phyloP scores from a whole-genome alignment of 2,888 invertebrate genomes.

The Cosmorhoe ocellata region DNA sequence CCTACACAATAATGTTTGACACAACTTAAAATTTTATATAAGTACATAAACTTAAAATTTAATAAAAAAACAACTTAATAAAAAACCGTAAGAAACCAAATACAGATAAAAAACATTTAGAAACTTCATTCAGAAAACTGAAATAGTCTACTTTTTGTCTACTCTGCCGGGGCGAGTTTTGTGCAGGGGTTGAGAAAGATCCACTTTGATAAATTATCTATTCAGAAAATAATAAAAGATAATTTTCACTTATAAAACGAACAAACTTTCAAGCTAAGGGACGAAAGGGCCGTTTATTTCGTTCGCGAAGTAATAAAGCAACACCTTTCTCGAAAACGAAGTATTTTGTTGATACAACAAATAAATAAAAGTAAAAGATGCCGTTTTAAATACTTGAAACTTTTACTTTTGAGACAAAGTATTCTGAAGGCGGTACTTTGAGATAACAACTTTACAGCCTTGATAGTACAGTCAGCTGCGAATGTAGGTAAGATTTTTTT shows the following conservation, averaged over 20 bases:
- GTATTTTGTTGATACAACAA: constrained; percentile 34
- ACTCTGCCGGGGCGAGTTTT: too few relatives aligned
- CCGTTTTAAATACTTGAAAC: constrained; percentile 31
- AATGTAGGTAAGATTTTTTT: too few relatives aligned
- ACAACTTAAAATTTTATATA: too few relatives aligned
- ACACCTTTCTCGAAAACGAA: constrained; percentile 24
- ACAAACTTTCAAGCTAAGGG: constrained; percentile 11
- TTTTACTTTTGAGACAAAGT: constrained; percentile 47
- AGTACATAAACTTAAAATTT: too few relatives aligned
- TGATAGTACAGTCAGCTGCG: constrained; percentile 1
- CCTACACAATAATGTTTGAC: too few relatives aligned
- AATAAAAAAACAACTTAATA: too few relatives aligned
- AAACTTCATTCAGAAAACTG: too few relatives aligned
- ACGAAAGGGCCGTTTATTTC: constrained; percentile 21
- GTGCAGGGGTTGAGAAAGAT: background rate
- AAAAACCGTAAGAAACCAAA: too few relatives aligned
- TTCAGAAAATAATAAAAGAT: background rate
- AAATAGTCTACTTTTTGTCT: too few relatives aligned
- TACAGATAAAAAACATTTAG: too few relatives aligned
- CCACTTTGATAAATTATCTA: background rate
- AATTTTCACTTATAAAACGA: constrained; percentile 3
- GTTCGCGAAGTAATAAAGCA: constrained; percentile 31
- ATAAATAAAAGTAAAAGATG: constrained; percentile 33
- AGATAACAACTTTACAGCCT: constrained; percentile 45
- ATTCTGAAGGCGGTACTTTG: constrained; percentile 47